A percentile compares a stretch with the other conserved stretches of the same genome.
These are phyloP conservation scores for Montipora capitata DNA, from an alignment of 92 coral and sea anemone species.

Conservation along the genomic window DNA sequence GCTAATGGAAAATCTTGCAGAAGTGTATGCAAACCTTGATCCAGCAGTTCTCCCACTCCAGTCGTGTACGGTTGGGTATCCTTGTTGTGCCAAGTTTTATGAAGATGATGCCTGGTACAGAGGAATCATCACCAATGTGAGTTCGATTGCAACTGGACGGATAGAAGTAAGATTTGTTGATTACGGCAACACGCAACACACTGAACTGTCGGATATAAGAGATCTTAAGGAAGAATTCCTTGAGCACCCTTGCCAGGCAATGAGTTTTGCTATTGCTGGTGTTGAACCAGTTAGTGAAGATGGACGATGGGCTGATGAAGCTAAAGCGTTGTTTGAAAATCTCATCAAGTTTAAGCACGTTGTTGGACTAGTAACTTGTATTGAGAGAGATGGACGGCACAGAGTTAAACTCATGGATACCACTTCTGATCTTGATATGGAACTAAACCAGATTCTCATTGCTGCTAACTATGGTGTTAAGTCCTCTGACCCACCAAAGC, in stretches of 20 bases:
- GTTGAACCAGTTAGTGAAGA: slow-evolving; percentile 72
- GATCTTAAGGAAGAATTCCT: slow-evolving; percentile 83
- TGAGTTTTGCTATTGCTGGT: slow-evolving; percentile 85
- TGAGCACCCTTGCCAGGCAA: slow-evolving; percentile 86
- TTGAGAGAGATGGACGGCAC: slow-evolving; percentile 76
- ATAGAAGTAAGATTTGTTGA: slow-evolving; percentile 95
- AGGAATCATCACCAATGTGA: slow-evolving; percentile 89
- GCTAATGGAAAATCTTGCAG: slow-evolving; percentile 86
- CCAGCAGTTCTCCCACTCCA: slow-evolving; percentile 80
- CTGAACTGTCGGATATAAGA: slow-evolving; percentile 84
- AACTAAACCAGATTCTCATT: slow-evolving; percentile 86
- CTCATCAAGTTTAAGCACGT: slow-evolving; percentile 88
- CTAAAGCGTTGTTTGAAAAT: slow-evolving; percentile 79
- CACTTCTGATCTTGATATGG: slow-evolving; percentile 91
- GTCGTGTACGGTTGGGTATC: slow-evolving; percentile 84
- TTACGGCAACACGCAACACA: slow-evolving; percentile 89
- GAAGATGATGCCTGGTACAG: slow-evolving; percentile 96
- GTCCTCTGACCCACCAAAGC: slow-evolving; percentile 41
- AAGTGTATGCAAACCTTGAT: slow-evolving; percentile 78
- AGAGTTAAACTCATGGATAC: slow-evolving; percentile 89
- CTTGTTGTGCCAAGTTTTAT: slow-evolving; percentile 95
- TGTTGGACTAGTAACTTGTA: slow-evolving; percentile 73
- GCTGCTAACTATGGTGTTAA: slow-evolving; percentile 91
- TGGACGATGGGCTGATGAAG: slow-evolving; percentile 87
- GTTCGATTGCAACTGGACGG: slow-evolving; percentile 88